phyloP scores from a whole-genome alignment of 1,140 invertebrate genomes.

The Drosophila saltans region DNA sequence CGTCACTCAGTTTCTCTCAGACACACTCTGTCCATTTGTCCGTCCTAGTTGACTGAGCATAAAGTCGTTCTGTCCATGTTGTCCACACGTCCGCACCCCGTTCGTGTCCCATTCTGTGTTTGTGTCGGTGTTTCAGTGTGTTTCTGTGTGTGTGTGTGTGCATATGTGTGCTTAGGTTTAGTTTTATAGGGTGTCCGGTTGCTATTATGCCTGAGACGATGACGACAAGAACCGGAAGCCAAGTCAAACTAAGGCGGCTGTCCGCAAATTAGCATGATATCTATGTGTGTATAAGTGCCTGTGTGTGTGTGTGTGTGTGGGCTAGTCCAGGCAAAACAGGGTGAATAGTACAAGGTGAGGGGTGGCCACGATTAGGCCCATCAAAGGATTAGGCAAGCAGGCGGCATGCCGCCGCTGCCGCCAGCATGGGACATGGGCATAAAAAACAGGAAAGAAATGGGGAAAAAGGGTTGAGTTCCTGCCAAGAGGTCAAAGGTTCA shows the following conservation, averaged over 20 bases:
- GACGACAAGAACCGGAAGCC: slow-evolving; percentile 67
- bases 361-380: slow-evolving; percentile 71
- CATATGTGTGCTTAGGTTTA: slow-evolving; percentile 26
- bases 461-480: slow-evolving; percentile 30
- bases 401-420: slow-evolving; percentile 40
- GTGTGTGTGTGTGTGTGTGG: slow-evolving; percentile 31
- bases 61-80: slow-evolving; percentile 45
- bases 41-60: slow-evolving; percentile 50
- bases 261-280: slow-evolving; percentile 80
- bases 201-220: slow-evolving; percentile 30
- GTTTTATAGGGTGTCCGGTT: slow-evolving; percentile 80
- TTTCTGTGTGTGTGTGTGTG: slow-evolving; percentile 35
- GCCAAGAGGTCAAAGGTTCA: slow-evolving; percentile 65
- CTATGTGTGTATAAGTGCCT: slow-evolving; percentile 18
- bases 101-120: slow-evolving; percentile 4
- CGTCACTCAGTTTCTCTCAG: slow-evolving; percentile 3
- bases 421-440: slow-evolving; percentile 26
- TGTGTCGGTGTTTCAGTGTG: slow-evolving; percentile 36
- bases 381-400: slow-evolving; percentile 75
- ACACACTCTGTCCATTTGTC: slow-evolving; percentile 5
- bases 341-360: neutral
- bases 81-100: slow-evolving; percentile 1
- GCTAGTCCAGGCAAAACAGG: neutral
- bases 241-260: slow-evolving; percentile 78
- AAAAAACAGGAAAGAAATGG: neutral